phyloP scores from a whole-genome alignment of 2,797 vertebrate genomes.

The Poliocrania exsul region DNA sequence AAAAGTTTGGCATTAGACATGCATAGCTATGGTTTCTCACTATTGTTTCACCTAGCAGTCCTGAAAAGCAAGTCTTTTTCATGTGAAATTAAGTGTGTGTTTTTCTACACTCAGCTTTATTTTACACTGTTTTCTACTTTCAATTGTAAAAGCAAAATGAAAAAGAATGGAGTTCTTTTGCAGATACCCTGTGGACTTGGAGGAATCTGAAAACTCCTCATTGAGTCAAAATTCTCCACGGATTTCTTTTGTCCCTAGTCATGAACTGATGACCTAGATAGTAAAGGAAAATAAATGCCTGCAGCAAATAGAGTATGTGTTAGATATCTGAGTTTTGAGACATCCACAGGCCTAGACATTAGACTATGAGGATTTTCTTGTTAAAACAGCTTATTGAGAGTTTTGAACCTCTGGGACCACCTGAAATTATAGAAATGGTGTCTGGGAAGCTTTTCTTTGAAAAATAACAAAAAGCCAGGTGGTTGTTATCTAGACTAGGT shows the following conservation, averaged over 20 bases:
- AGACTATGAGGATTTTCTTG: constrained; percentile 36
- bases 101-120: neutral
- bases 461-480: constrained; percentile 34
- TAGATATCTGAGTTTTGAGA: constrained; percentile 39
- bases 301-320: constrained; percentile 24
- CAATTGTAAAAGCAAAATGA: neutral
- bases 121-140: neutral
- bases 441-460: constrained; percentile 29
- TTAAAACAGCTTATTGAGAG: constrained; percentile 40
- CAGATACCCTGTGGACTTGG: neutral
- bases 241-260: constrained; percentile 50
- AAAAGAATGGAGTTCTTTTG: neutral
- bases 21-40: neutral
- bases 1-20: neutral
- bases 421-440: constrained; percentile 31
- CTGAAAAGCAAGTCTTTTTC: neutral
- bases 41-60: neutral
- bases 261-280: constrained; percentile 67
- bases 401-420: constrained; percentile 36
- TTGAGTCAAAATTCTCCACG: neutral
- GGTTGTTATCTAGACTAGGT: constrained; percentile 42
- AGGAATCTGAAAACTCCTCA: constrained; percentile 34
- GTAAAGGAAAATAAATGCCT: constrained; percentile 56
- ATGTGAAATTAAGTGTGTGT: neutral
- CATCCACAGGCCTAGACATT: neutral